These are phyloP conservation scores for Apodemia hepburni DNA, from an alignment of 2,888 invertebrate species.

Conservation along the genomic window DNA sequence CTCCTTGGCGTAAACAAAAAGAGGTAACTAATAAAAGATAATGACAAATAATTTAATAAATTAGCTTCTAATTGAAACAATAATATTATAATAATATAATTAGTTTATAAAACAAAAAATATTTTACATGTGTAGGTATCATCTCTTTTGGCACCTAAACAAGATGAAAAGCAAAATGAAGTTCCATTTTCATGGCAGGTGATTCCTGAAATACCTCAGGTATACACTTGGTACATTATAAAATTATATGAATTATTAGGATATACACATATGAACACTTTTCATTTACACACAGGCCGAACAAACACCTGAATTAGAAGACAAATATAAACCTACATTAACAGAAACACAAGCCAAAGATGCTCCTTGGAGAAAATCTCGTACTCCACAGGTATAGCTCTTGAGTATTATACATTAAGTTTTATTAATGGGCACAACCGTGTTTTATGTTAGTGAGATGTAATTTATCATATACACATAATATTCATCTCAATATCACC, in stretches of 20 bases:
- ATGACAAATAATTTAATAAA: not conserved
- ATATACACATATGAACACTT: not conserved
- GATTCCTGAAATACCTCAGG: constrained; percentile 74
- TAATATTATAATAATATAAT: too few relatives aligned
- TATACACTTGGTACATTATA: constrained; percentile 35
- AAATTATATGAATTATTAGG: constrained; percentile 10
- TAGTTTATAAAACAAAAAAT: not conserved
- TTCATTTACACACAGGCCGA: constrained; percentile 49
- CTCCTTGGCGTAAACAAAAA: constrained; percentile 36
- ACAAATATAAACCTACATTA: constrained; percentile 64
- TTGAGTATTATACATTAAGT: not conserved
- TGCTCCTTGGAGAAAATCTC: constrained; percentile 60
- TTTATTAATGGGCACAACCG: not conserved
- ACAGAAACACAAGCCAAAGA: constrained; percentile 52
- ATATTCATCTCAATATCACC: constrained; percentile 48
- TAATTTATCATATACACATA: not conserved
- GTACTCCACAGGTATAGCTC: constrained; percentile 62
- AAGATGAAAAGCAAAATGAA: constrained; percentile 49
- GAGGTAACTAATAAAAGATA: constrained; percentile 40
- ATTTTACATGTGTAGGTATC: constrained; percentile 44
- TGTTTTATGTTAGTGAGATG: not conserved
- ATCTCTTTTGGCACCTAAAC: constrained; percentile 46
- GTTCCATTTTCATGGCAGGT: constrained; percentile 68
- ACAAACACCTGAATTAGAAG: constrained; percentile 68
- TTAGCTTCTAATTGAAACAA: not conserved